Conservation (phyloP, 2,797 vertebrate species). For the Clarias fuscus region DNA sequence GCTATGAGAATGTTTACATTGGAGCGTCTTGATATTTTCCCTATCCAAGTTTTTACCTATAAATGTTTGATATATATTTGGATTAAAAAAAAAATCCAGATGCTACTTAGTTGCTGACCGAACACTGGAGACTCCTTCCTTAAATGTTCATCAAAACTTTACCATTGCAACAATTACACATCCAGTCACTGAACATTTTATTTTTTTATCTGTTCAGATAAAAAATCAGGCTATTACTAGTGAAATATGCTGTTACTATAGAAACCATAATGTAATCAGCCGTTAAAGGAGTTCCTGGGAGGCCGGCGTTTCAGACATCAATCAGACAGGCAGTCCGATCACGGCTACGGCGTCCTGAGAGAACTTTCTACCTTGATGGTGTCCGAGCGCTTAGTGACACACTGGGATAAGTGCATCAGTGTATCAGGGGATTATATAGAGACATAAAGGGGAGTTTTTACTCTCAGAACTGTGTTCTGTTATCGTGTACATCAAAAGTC, state of each 20-base stretch:
- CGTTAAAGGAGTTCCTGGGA: no score
- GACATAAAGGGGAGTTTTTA: no score
- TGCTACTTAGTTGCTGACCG: background rate
- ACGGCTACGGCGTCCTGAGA: no score
- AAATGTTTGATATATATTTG: background rate
- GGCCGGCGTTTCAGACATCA: no score
- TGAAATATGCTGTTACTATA: background rate
- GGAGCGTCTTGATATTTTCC: background rate
- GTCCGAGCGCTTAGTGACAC: no score
- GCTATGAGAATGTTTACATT: background rate
- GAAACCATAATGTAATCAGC: background rate
- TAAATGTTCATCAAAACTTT: background rate
- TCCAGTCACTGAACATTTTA: background rate
- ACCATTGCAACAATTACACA: background rate
- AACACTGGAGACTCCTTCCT: slow-evolving; percentile 4
- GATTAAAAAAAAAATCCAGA: background rate
- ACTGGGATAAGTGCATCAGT: no score
- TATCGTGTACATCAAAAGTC: no score
- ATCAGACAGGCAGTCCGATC: no score
- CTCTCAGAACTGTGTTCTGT: no score
- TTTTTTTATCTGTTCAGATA: background rate
- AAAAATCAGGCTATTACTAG: no score
- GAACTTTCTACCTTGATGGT: no score
- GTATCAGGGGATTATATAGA: no score
- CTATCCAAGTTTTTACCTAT: background rate